A percentile compares a stretch with the other conserved stretches of the same genome.
phyloP scores from a whole-genome alignment of 2,888 invertebrate genomes.

The Luffia ferchaultella region DNA sequence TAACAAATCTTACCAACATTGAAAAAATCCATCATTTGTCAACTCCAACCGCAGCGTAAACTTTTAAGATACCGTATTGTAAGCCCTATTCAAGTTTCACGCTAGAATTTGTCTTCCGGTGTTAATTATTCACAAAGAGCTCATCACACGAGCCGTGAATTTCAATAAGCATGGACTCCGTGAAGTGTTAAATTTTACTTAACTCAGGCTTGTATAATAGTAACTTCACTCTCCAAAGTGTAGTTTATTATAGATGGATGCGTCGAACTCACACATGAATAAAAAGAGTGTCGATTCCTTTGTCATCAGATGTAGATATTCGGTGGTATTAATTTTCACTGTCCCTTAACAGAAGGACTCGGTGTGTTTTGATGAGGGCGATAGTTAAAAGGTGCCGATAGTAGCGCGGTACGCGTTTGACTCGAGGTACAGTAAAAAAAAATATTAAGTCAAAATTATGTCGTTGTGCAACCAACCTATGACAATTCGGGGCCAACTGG shows the following conservation, averaged over 20 bases:
- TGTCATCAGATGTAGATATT: no score
- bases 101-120: constrained; percentile 52
- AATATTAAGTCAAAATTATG: no score
- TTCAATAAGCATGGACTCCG: constrained; percentile 42
- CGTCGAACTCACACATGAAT: no score
- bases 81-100: constrained; percentile 29
- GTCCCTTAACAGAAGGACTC: constrained; percentile 19
- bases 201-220: no score
- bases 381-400: neutral
- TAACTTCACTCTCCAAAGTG: no score
- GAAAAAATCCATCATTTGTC: neutral
- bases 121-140: constrained; percentile 30
- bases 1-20: no score
- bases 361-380: neutral
- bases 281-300: no score
- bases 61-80: neutral
- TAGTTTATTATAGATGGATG: no score
- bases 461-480: no score
- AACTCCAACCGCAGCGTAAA: neutral
- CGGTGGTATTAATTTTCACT: constrained; percentile 30
- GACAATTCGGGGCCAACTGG: no score
- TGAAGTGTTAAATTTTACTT: neutral
- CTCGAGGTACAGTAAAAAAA: neutral
- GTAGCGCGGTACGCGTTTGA: neutral
- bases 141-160: constrained; percentile 34